Base-by-base conservation (phyloP, 2,113 vertebrate species). In the Entelurus aequoreus region DNA sequence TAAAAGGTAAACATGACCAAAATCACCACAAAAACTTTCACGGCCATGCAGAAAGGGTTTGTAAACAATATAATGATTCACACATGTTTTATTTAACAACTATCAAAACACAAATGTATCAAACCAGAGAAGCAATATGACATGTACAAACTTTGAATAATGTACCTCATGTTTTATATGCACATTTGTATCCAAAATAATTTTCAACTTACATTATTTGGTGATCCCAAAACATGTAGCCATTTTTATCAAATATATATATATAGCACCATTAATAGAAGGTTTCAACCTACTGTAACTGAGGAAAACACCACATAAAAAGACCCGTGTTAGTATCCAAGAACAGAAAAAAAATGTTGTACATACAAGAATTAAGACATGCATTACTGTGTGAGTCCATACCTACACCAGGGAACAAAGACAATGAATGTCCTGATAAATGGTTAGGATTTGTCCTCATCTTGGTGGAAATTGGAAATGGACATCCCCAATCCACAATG, bases 301-400 rank as follows among this genome's bases (percentile, higher is more conserved):
- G 83, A 21, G 53, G 55, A 83, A 90, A 89, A 9, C 91, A 93
- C 93, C 90, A 93, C 93, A 90, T 91, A 93, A 92, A 96, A 92
- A 95, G 94, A 96, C 94, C 94, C 93, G 93, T 96, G 94, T 97
- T 95, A 95, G 93, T 94, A 95, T 92, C 88, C 80, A 77, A 88
- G 86, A 89, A 68, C 60, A 74, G 65, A 54, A 40, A 12, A 19
- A 54, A 54, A 14, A 12, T 7, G 36, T 54, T 54, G 21, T 54
- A 54, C 52, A 54, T 36, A 54, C 28, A 53, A 53, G 60, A 21
- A 52, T 61, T 16, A 71, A 0, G 28, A 54, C 65, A 37, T 11
- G 4, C 2, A 0, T 4, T 49, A 8, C 19, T 46, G 42, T 9
- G 42, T 12, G 54, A 62, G 69, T 71, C 61, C 66, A 69, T 42